Evolutionary conservation across 2,888 invertebrate genomes (phyloP).

Genomic region (Rugalucina vietnamica): DNA sequence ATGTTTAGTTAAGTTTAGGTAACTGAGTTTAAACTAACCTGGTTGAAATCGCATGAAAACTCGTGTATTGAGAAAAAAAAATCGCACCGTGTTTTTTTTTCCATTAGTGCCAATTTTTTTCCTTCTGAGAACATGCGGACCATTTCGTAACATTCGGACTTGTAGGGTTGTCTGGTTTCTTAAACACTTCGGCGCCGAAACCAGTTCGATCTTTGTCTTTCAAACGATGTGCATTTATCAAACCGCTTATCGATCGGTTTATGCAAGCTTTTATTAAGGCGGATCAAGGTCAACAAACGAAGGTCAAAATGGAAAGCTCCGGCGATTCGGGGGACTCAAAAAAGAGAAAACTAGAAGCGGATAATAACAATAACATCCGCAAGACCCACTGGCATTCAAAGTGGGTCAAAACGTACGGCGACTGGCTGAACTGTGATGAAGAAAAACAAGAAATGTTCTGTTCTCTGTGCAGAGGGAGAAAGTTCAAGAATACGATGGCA

Average conservation of each 20-base stretch:
- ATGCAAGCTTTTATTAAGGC: constrained; percentile 1
- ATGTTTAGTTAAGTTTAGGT: no score
- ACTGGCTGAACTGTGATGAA: background rate
- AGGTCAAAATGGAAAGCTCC: background rate
- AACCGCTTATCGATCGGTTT: background rate
- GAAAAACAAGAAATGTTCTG: constrained; percentile 17
- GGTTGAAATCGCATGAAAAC: background rate
- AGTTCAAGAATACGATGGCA: constrained; percentile 19
- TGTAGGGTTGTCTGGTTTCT: background rate
- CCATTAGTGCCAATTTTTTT: background rate
- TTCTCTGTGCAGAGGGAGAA: constrained; percentile 3
- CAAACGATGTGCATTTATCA: background rate
- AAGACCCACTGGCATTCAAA: background rate
- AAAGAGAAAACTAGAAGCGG: background rate
- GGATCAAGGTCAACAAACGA: no score
- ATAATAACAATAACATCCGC: background rate
- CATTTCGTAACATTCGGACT: background rate
- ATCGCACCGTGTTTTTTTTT: background rate
- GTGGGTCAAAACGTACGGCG: background rate
- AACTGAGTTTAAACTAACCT: no score
- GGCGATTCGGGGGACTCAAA: background rate
- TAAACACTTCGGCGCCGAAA: background rate
- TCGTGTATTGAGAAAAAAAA: background rate
- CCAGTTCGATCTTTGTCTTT: background rate
- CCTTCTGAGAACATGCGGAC: background rate